Evolutionary conservation across 2,888 invertebrate species (phyloP), one percentile per base, ranked within the genome.

Genomic region (Shargacucullia verbasci): DNA sequence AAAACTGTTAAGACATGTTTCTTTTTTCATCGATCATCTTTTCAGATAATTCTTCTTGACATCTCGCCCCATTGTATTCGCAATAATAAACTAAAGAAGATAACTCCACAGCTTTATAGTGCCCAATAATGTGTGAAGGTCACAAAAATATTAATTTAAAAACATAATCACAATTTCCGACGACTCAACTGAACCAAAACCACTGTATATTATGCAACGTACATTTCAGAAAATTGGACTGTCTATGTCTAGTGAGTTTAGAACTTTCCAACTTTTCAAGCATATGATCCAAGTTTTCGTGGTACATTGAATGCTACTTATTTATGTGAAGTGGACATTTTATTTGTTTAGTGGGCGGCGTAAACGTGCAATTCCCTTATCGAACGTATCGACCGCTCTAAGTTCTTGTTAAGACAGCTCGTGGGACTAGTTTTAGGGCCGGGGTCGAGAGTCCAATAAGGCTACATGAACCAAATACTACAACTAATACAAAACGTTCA

Each of bases 331-430:
- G 45, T 55, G 35, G 54, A 34, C 43, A 50, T 55, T 68, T 58
- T 50, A 56, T 67, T 49, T 35, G 38, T 55, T 39, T 43, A 12
- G 20, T 49, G 27, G 41, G 44, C 15, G 13, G 33, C 57, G 43
- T 40, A 64, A 60, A 60, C 49, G 55, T 49, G 48, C 54, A 59
- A 72, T 57, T 71, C 57, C 49, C 64, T 49, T 41, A 73, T 59
- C 56, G 66, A 63, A 59, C 52, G 60, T 59, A 66, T 60, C 49
- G 62, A 59, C 55, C 45, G 46, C 50, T 46, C 29, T 62, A 71
- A 65, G 56, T 69, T 64, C 58, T 69, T 62, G 65, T 73, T 69
- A 62, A 61, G 45, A 43, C 46, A 63, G 25, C 71, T 65, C 59
- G 58, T 27, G 56, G 64, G 29, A 9, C 29, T 29, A 9, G 29